Evolutionary conservation across 2,888 invertebrate species (phyloP).

Genomic region (Mechanitis messenoides): DNA sequence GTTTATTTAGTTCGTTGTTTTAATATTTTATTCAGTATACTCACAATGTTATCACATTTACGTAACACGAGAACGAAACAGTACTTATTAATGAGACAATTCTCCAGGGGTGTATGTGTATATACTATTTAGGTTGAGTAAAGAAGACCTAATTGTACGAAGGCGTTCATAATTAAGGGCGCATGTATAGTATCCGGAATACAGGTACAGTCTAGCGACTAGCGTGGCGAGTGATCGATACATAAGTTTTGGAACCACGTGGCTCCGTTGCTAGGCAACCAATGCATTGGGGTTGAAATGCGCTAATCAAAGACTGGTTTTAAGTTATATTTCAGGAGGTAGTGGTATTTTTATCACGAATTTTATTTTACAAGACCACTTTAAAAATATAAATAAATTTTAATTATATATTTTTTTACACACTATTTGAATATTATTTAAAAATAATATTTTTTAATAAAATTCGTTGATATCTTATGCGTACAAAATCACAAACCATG

Average conservation of each 20-base stretch:
- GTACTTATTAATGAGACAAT: neutral
- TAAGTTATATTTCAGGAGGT: no score
- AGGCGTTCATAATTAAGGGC: slow-evolving; percentile 49
- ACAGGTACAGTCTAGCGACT: slow-evolving; percentile 13
- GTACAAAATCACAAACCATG: no score
- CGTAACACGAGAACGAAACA: slow-evolving; percentile 1
- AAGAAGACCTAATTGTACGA: slow-evolving; percentile 51
- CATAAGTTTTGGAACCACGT: slow-evolving; percentile 40
- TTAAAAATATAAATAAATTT: neutral
- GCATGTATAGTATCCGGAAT: slow-evolving; percentile 21
- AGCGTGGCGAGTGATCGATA: slow-evolving; percentile 42
- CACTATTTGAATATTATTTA: no score
- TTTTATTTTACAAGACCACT: neutral
- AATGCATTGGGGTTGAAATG: slow-evolving; percentile 26
- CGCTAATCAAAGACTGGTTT: slow-evolving; percentile 8
- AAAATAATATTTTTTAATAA: no score
- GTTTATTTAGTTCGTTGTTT: neutral
- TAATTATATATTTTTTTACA: neutral
- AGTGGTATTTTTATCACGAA: neutral
- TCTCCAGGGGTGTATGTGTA: slow-evolving; percentile 27
- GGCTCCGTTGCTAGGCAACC: slow-evolving; percentile 42
- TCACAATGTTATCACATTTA: neutral
- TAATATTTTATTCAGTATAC: neutral
- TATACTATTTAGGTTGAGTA: slow-evolving; percentile 33
- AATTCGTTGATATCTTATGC: no score